Base-by-base conservation (phyloP, 1,140 invertebrate genomes). In the Zaprionus taronus region DNA sequence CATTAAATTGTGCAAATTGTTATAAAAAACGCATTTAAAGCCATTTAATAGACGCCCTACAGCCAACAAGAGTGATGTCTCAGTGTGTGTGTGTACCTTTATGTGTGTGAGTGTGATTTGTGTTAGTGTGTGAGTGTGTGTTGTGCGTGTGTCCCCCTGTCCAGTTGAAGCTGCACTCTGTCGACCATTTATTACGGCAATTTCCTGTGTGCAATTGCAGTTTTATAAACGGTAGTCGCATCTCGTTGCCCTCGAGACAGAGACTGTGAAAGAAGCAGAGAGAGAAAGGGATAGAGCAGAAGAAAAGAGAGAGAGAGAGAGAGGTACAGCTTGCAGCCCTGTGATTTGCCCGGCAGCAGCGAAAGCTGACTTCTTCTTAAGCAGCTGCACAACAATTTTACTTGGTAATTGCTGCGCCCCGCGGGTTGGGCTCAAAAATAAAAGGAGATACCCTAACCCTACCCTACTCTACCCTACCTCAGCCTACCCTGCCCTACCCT, bases 151-250 rank as follows among this genome's bases (percentile, higher is more conserved):
- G 53, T 72, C 22, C 34, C 41, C 41, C 26, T 76, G 58, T n/a
- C 44, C 69, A 80, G 64, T 31, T 70, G 62, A 77, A 76, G 74
- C 80, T 65, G 71, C 80, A 70, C 72, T 69, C 73, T 67, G 75
- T 68, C 72, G 60, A 74, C 73, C 85, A 89, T 89, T 89, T 89
- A 89, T 91, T 85, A 70, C 73, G 9, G 86, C 85, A 90, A 89
- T 89, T 89, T 89, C 85, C 85, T 84, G 84, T 84, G 71, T 55
- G 74, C 84, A 87, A 84, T 89, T 87, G 83, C 78, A 79, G 38
- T 84, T 80, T 89, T 87, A 87, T 87, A 87, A 87, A 87, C 83
- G 83, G 84, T 87, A 87, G 83, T 87, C 81, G 77, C 70, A 69
- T 79, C 81, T 67, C 65, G 67, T 70, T 72, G 72, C 72, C 67